Evolutionary conservation across 2,113 vertebrate genomes (phyloP).

Genomic region (Australoheros scitulus): DNA sequence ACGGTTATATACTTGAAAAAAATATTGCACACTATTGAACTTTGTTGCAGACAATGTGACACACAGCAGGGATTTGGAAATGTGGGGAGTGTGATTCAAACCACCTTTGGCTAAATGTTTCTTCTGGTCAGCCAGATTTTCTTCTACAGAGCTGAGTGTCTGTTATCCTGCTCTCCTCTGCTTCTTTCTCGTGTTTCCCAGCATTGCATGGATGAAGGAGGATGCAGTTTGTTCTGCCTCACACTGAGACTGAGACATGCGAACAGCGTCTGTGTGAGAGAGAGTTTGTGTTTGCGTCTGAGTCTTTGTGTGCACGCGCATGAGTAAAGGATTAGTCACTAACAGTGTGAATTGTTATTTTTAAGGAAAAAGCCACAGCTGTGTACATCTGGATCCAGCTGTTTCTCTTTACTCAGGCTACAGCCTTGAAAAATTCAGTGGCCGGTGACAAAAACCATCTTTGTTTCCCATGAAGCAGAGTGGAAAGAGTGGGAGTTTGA

Average conservation of each 20-base stretch:
- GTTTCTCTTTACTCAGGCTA: conserved; percentile 39
- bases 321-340: conserved; percentile 60
- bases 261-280: conserved; percentile 22
- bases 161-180: background rate
- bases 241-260: background rate
- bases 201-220: background rate
- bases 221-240: conserved; percentile 39
- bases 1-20: background rate
- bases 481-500: background rate
- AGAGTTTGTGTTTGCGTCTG: background rate
- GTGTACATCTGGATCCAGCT: conserved; percentile 63
- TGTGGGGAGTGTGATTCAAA: conserved; percentile 33
- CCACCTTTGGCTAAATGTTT: conserved; percentile 34
- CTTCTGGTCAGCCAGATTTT: conserved; percentile 36
- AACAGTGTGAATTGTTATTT: conserved; percentile 47
- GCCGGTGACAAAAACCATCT: background rate
- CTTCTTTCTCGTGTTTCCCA: background rate
- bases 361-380: conserved; percentile 48
- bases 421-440: conserved; percentile 22
- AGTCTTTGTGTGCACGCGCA: conserved; percentile 6
- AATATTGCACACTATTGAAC: conserved; percentile 2
- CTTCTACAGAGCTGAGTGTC: conserved; percentile 19
- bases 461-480: conserved; percentile 5
- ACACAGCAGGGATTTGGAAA: background rate
- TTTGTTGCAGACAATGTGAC: background rate